Percentiles rank a stretch among this genome's conserved stretches.
phyloP scores from a whole-genome alignment of 2,113 vertebrate species.

The Sciurus niger region DNA sequence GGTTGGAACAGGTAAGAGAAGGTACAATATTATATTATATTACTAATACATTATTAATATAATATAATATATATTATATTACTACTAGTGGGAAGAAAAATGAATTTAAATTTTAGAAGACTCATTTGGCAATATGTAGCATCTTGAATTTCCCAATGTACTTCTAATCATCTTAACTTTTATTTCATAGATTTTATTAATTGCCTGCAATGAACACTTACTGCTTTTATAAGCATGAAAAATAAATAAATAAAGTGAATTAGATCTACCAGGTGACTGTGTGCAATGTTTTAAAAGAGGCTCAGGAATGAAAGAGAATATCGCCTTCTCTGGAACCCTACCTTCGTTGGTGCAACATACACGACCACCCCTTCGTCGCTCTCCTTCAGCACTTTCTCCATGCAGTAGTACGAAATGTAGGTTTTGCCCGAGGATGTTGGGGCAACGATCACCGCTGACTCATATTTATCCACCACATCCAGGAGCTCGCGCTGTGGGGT shows the following conservation, averaged over 20 bases:
- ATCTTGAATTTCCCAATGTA: background rate
- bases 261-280: background rate
- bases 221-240: background rate
- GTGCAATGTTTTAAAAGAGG: background rate
- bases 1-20: background rate
- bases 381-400: slow-evolving; percentile 87
- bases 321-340: background rate
- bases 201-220: background rate
- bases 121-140: background rate
- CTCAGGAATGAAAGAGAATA: background rate
- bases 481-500: slow-evolving; percentile 87
- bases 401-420: slow-evolving; percentile 89
- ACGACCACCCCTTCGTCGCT: slow-evolving; percentile 87
- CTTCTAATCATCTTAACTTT: background rate
- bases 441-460: slow-evolving; percentile 89
- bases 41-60: too few species aligned
- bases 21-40: too few species aligned
- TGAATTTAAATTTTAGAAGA: background rate
- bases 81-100: background rate
- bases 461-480: slow-evolving; percentile 88
- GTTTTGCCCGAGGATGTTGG: slow-evolving; percentile 90
- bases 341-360: slow-evolving; percentile 89
- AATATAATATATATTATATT: too few species aligned
- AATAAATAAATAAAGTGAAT: background rate
- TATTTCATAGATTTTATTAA: background rate